A percentile compares a stretch with the other conserved stretches of the same genome.
phyloP scores from a whole-genome alignment of 2,888 invertebrate genomes.

The Heterodera filipjevi region DNA sequence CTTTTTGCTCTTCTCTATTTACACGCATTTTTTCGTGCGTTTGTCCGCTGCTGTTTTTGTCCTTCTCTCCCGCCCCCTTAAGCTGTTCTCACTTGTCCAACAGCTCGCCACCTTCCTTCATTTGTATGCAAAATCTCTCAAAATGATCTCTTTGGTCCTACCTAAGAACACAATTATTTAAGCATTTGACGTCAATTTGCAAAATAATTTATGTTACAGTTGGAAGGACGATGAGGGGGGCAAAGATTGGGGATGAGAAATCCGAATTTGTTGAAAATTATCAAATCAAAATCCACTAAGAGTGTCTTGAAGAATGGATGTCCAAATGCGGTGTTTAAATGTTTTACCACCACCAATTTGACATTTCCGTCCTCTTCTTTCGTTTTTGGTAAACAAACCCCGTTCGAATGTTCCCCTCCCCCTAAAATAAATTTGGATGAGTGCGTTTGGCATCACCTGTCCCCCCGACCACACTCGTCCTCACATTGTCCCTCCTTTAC shows the following conservation, averaged over 20 bases:
- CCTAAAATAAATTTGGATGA: background rate
- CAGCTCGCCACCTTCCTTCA: background rate
- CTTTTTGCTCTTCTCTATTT: background rate
- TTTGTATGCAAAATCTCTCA: constrained; percentile 1
- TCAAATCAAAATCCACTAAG: too few species aligned
- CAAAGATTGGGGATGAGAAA: too few species aligned
- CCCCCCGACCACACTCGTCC: background rate
- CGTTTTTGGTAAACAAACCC: background rate
- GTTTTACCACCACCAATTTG: background rate
- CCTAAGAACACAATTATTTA: background rate
- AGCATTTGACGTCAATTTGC: background rate
- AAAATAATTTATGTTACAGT: background rate
- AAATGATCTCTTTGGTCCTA: background rate
- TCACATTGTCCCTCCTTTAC: background rate
- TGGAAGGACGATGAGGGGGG: too few species aligned
- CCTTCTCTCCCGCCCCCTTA: background rate
- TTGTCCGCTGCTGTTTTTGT: background rate
- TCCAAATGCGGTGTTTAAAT: background rate
- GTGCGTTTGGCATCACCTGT: background rate
- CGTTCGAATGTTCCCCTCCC: background rate
- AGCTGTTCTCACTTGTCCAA: background rate
- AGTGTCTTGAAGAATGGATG: too few species aligned
- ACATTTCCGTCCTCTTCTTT: background rate
- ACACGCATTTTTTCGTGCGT: background rate
- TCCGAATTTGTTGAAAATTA: too few species aligned